Base-by-base conservation (phyloP, 2,888 invertebrate genomes). In the Argyra leucocephala region DNA sequence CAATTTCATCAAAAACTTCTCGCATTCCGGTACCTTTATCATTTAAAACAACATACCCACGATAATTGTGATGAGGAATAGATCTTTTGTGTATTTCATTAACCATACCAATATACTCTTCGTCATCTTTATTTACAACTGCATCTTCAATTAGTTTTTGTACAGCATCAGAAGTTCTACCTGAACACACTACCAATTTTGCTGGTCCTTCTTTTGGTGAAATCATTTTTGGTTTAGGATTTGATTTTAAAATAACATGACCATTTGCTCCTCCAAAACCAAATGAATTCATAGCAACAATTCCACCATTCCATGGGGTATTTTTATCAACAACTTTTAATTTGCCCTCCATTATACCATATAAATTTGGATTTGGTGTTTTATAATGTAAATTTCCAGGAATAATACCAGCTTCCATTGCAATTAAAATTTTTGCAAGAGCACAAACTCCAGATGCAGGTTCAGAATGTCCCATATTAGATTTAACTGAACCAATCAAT, bases 381-480 rank as follows among this genome's bases (percentile, higher is more conserved):
- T 85, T 82, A 80, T 86, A 99, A 78, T 99, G 97, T 67, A 99
- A 82, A 81, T 98, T 99, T 22, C 84, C 88, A 2, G 98, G 98
- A 71, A 99, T 91, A 37, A 88, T 78, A 36, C 93, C 92, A 65
- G 85, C 80, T 81, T 98, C 95, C 92, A 98, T 96, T 21, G 96
- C 91, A 67, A 98, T 86, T 23, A 98, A 78, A 64, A 95, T 85
- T 80, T 97, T 97, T 15, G 93, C 93, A 69, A 97, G 82, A 1
- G 95, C 90, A 75, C 94, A 93, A 24, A 97, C 82, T 26, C 95
- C 96, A 61, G 93, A 92, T 1, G 91, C 91, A 1, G 96, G 93
- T 81, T 99, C 98, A 4, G 96, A 89, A 78, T 99, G 98, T 1
- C 98, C 98, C 95, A 98, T 96, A 81, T 98, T 99, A 23, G 96